Evolutionary conservation across 1,140 invertebrate species (phyloP), one percentile per base, ranked within the genome.

Genomic region (Condylostylus longicornis): DNA sequence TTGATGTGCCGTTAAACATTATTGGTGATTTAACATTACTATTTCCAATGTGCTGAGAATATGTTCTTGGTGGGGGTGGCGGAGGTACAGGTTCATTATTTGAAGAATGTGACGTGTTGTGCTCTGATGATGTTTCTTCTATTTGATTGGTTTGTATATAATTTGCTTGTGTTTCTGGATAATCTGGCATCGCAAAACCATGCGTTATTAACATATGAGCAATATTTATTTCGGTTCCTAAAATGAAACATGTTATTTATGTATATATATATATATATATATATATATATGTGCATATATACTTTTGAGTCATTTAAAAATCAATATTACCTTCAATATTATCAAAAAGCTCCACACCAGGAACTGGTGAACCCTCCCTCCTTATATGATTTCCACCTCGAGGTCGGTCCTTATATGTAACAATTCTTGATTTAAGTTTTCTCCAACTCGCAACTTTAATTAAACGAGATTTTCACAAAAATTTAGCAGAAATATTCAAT

Each of bases 371-470:
- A 35, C 69, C 69, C 45, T 71, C 70, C 7, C 71, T 59, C 17
- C 65, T 64, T 5, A 64, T 53, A n/a, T 61, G 44, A 42, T 58
- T 57, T 1, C 54, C 43, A 1, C 53, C 43, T 34, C 59, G 40
- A 15, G 51, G 44, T 2, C 70, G 66, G 31, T 74, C 67, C 45
- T 72, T 71, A 49, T 79, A 81, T 1, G 70, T 68, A 17, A 72
- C 72, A 7, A 82, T 74, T 40, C 70, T 70, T 0, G 79, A 78
- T 17, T 72, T 65, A 0, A 86, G 47, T 10, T 71, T 59, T 37
- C 75, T 72, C 78, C 77, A 81, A 41, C 72, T 65, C 0, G 69
- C 74, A 15, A 68, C 58, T 57, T 54, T 42, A 39, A 36, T 2
- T 20, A 33, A 33, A 18, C 1, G 18, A 34, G 5, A 10, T 8